Percentiles rank a stretch among this genome's conserved stretches.
Conservation (phyloP, 2,113 vertebrate genomes). For the Stercorarius parasiticus region DNA sequence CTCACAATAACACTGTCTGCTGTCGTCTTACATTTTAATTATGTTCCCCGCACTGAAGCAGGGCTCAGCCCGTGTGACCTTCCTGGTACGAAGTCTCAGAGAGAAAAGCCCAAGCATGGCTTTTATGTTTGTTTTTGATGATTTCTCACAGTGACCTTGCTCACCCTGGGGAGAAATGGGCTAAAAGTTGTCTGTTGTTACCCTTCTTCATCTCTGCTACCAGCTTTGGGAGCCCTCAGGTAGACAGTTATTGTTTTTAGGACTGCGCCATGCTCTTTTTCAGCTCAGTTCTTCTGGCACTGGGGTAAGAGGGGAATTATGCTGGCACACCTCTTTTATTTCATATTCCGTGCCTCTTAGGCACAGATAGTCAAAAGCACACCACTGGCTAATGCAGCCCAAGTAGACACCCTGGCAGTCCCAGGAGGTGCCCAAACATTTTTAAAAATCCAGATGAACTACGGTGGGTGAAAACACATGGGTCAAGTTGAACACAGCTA, state of each 20-base stretch:
- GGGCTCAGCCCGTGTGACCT: neutral
- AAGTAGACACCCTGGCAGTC: neutral
- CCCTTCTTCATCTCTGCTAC: neutral
- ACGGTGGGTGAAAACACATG: neutral
- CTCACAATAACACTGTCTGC: neutral
- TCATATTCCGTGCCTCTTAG: neutral
- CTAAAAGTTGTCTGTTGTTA: neutral
- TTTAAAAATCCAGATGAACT: neutral
- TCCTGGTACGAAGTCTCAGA: neutral
- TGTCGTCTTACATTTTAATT: conserved; percentile 31
- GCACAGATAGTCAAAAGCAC: neutral
- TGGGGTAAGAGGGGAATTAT: neutral
- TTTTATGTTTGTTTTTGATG: neutral
- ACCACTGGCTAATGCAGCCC: neutral
- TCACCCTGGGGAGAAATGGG: neutral
- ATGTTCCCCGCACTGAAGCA: neutral
- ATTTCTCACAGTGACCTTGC: neutral
- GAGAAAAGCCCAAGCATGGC: neutral
- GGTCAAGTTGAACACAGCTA: neutral
- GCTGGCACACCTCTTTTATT: neutral
- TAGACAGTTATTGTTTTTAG: neutral
- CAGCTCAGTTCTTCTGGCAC: neutral
- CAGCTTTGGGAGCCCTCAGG: neutral
- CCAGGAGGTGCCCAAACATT: neutral
- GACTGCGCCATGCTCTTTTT: neutral